phyloP scores from a whole-genome alignment of 2,797 vertebrate species.

The Cetoscarus ocellatus region DNA sequence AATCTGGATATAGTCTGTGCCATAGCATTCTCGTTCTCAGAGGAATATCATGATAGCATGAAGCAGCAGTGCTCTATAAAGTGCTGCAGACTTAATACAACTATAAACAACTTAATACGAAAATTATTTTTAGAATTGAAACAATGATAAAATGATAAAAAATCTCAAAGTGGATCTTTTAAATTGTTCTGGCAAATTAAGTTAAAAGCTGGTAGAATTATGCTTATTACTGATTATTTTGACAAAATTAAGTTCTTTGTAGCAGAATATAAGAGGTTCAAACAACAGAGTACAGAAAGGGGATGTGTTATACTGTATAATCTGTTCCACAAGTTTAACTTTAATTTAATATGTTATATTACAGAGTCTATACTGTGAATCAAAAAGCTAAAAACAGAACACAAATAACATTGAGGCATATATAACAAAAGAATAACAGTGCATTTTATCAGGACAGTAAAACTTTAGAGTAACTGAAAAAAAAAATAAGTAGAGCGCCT shows the following conservation, averaged over 20 bases:
- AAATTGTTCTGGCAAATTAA: no score
- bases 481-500: not conserved
- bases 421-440: no score
- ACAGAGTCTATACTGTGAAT: no score
- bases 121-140: not conserved
- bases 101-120: not conserved
- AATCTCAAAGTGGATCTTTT: not conserved
- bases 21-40: slow-evolving; percentile 5
- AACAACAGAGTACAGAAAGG: no score
- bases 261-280: not conserved
- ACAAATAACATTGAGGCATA: no score
- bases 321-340: no score
- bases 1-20: slow-evolving; percentile 1
- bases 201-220: not conserved
- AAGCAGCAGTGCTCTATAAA: no score
- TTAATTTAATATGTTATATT: no score
- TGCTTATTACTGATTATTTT: not conserved
- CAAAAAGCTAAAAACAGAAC: no score
- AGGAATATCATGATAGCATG: not conserved
- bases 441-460: not conserved
- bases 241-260: not conserved
- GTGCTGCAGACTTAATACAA: not conserved
- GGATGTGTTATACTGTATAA: no score
- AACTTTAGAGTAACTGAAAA: not conserved
- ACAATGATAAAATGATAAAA: not conserved